A percentile compares a stretch with the other conserved stretches of the same genome.
Conservation (phyloP, 2,113 vertebrate species). For the Limnothrissa miodon region DNA sequence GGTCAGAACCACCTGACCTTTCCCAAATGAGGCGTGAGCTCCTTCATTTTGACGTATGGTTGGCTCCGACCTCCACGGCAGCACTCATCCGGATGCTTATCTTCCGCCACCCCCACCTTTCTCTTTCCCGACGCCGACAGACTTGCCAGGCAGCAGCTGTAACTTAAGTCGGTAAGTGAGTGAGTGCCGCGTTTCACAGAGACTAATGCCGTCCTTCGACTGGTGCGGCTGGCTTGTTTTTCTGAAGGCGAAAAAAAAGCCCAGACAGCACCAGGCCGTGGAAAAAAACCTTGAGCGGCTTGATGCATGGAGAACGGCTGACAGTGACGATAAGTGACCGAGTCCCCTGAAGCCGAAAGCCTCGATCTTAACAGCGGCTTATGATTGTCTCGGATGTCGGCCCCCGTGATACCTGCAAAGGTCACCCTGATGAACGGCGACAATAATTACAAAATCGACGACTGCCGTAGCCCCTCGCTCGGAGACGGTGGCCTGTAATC, state of each 20-base stretch:
- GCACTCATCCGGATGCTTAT: neutral
- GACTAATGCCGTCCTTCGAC: conserved; percentile 6
- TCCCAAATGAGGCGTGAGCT: conserved; percentile 30
- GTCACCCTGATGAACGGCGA: conserved; percentile 23
- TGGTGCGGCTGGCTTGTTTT: conserved; percentile 3
- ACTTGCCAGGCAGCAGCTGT: neutral
- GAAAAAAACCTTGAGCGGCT: neutral
- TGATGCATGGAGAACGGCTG: conserved; percentile 1
- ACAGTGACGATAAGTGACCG: conserved; percentile 9
- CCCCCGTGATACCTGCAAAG: neutral
- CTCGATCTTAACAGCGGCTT: neutral
- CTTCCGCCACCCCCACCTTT: neutral
- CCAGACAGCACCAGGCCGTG: neutral
- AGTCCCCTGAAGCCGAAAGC: neutral
- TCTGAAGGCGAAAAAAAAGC: neutral
- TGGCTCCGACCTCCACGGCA: neutral
- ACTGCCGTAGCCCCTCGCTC: conserved; percentile 12
- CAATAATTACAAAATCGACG: conserved; percentile 31
- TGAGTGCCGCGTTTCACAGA: neutral
- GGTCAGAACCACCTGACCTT: conserved; percentile 39
- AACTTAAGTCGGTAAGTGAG: conserved; percentile 10
- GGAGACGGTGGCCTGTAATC: conserved; percentile 18
- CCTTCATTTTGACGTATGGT: neutral
- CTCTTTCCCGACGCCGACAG: neutral
- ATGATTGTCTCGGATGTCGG: neutral